A percentile compares a stretch with the other conserved stretches of the same genome.
phyloP scores from a whole-genome alignment of 2,113 vertebrate species.

The Oryzias curvinotus region DNA sequence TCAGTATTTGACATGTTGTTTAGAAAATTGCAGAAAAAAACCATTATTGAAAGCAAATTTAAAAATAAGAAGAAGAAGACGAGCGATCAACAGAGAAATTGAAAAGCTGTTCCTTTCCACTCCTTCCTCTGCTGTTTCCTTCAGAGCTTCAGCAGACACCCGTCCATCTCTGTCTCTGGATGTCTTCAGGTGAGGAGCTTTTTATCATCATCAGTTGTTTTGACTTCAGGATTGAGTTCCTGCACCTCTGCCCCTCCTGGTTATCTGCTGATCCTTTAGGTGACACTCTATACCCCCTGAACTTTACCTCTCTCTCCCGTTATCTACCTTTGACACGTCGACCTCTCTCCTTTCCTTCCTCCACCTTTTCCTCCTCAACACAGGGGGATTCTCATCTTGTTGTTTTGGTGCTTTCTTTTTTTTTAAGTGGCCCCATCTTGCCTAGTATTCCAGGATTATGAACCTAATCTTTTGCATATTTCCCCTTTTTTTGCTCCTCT shows the following conservation, averaged over 20 bases:
- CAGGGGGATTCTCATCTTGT: slow-evolving; percentile 26
- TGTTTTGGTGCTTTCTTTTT: slow-evolving; percentile 1
- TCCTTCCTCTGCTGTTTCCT: slow-evolving; percentile 3
- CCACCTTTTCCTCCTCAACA: slow-evolving; percentile 23
- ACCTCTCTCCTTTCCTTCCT: slow-evolving; percentile 37
- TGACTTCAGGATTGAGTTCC: slow-evolving; percentile 63
- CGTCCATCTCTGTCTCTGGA: slow-evolving; percentile 23
- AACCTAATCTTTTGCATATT: too few species aligned
- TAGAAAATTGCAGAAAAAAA: too few species aligned
- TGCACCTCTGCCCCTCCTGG: slow-evolving; percentile 47
- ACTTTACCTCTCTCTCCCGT: slow-evolving; percentile 46
- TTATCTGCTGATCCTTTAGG: slow-evolving; percentile 47
- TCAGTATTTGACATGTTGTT: too few species aligned
- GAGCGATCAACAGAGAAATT: neutral
- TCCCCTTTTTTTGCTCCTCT: too few species aligned
- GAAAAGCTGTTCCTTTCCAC: neutral
- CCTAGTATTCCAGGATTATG: too few species aligned
- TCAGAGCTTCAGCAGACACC: slow-evolving; percentile 12
- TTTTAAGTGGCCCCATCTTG: neutral
- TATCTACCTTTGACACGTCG: slow-evolving; percentile 54
- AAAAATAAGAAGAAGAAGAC: neutral
- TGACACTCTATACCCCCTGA: slow-evolving; percentile 67
- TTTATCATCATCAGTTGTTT: slow-evolving; percentile 61
- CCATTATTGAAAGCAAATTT: neutral
- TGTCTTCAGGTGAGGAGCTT: slow-evolving; percentile 53